Base-by-base conservation (phyloP, 1,140 invertebrate genomes). In the Oscheius sp. region DNA sequence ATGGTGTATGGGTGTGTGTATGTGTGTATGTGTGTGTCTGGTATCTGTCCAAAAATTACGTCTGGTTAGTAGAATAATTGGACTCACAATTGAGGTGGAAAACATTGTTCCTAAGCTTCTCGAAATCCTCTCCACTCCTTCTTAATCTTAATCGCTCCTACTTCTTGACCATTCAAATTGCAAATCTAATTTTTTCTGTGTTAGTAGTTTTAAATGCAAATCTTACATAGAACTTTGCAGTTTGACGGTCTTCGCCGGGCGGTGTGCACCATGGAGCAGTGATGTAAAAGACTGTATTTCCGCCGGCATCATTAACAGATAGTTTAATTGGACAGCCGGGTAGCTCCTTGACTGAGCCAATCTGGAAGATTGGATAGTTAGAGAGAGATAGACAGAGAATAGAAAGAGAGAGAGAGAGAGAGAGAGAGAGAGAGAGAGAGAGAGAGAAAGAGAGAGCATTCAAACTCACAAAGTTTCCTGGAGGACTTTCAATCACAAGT, bases 401-500 rank as follows among this genome's bases (percentile, higher is more conserved):
- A n/a, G n/a, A n/a, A n/a, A n/a, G n/a, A n/a, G n/a, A n/a, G n/a
- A n/a, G n/a, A n/a, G n/a, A n/a, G n/a, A n/a, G n/a, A n/a, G n/a
- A n/a, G n/a, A n/a, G n/a, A n/a, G n/a, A n/a, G n/a, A n/a, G n/a
- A n/a, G n/a, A n/a, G n/a, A n/a, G n/a, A n/a, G n/a, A n/a, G n/a
- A n/a, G n/a, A n/a, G n/a, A n/a, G n/a, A n/a, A n/a, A n/a, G n/a
- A n/a, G n/a, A n/a, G n/a, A n/a, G n/a, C n/a, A 35, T 13, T 55
- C 15, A 10, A 15, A 73, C 70, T 31, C 7, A 65, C 49, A 38
- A 68, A 49, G 10, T 49, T 69, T 52, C 58, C 52, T 26, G 64
- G 32, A 68, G 64, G 64, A 36, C 52, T 67, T 34, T 74, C 72
- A 32, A 74, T 20, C 18, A 32, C 35, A 42, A 34, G 34, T 38